Evolutionary conservation across 1,140 invertebrate species (phyloP), one percentile per base, ranked within the genome.

Genomic region (Lasaia peninsularis): DNA sequence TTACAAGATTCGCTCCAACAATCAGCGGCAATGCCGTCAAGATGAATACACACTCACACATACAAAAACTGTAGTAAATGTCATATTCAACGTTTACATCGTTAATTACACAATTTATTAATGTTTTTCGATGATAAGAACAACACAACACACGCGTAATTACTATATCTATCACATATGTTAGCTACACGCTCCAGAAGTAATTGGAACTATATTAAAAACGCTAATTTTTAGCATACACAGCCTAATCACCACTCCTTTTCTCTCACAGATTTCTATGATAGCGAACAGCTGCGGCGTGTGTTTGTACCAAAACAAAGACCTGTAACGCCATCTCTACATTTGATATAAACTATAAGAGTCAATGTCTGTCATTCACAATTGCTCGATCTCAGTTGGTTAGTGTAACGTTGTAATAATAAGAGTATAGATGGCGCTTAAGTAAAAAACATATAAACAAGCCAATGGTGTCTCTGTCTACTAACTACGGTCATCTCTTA

Each of bases 281-380:
- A 88, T 88, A 88, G 80, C 83, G 77, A 88, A 88, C 86, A 88
- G 86, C 86, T 88, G 86, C 85, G 82, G 80, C 78, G 80, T 71
- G 82, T 80, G 76, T 73, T 84, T 80, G 71, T 73, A 88, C 74
- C 85, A 88, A 86, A 88, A 88, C 85, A 88, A 88, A 88, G 71
- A 78, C 80, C 34, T n/a, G 59, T 86, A 60, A 35, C 63, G 85
- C 58, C 76, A 84, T 79, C 85, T 86, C 52, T 61, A 48, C 18
- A 0, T 1, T 2, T 8, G 8, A 33, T 14, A 0, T 44, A 35
- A n/a, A 44, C 20, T 18, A 28, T 4, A 48, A 20, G 20, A 11
- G 1, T 10, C 40, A 10, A 2, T 20, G 11, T 4, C 2, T 44
- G 1, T 2, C 5, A n/a, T 20, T 11, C n/a, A n/a, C n/a, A n/a